Evolutionary conservation across 2,888 invertebrate genomes (phyloP), one percentile per base, ranked within the genome.

Genomic region (Argynnis bischoffii): DNA sequence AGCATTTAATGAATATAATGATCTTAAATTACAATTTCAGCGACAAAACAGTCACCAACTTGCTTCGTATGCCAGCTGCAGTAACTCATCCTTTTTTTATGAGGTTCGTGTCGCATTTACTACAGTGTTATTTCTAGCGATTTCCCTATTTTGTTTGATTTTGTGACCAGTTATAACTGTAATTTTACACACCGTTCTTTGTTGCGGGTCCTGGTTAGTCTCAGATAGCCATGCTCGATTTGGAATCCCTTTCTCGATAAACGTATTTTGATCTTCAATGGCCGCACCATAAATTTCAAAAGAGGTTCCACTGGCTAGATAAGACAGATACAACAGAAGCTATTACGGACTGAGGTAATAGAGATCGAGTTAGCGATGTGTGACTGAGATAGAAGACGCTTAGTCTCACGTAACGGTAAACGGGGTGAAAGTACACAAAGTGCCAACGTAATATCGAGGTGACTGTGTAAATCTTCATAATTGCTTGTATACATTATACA

Each of bases 371-470:
- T 75, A 73, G 79, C 76, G 78, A 73, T 72, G 79, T 74, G 75
- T 70, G 79, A 78, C 73, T 72, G 79, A 85, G 84, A 85, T 74
- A 71, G 71, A 77, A 77, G 74, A 77, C 70, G 76, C 70, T 72
- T 77, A 81, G 80, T 80, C 80, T 83, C 81, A 80, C 77, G 76
- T 88, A 89, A 89, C 89, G 84, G 89, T 86, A 81, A 74, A 76
- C 71, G 84, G 83, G 88, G 88, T 90, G 90, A 91, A 90, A 90
- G 89, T 90, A 89, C 69, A 70, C 68, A 66, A 67, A 71, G 55
- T 46, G 65, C 55, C 55, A 82, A 81, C 80, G 81, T 81, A 81
- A 85, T 79, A 76, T 41, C 41, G 41, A 60, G 50, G 54, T 60
- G 50, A 67, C 26, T 63, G 64, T 54, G 16, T 56, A 66, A 50